These are phyloP conservation scores for Fopius arisanus DNA, from an alignment of 1,140 invertebrate genomes.

Conservation along the genomic window DNA sequence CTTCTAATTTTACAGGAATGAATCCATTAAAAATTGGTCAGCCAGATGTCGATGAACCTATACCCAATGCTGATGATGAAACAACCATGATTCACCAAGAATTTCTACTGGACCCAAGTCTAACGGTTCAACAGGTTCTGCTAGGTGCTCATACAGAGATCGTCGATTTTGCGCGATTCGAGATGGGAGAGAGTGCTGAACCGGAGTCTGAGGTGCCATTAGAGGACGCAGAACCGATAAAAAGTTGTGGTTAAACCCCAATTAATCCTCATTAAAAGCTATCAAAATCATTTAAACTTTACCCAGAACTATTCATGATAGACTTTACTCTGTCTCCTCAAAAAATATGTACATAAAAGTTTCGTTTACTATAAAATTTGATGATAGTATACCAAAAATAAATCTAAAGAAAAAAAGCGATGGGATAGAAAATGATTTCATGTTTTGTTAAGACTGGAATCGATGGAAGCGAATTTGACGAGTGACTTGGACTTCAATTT, in stretches of 20 bases:
- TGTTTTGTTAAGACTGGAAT: background rate
- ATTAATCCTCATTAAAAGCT: background rate
- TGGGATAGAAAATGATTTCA: background rate
- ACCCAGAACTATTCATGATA: background rate
- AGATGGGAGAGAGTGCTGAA: slow-evolving; percentile 76
- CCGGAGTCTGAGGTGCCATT: slow-evolving; percentile 66
- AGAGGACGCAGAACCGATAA: background rate
- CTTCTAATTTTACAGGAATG: slow-evolving; percentile 74
- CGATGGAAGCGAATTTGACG: background rate
- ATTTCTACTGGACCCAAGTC: slow-evolving; percentile 80
- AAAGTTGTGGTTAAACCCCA: slow-evolving; percentile 19
- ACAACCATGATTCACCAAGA: slow-evolving; percentile 83
- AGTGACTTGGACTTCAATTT: slow-evolving; percentile 19
- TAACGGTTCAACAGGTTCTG: slow-evolving; percentile 79
- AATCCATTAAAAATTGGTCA: slow-evolving; percentile 82
- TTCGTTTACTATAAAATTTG: background rate
- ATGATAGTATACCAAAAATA: background rate
- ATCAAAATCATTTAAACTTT: background rate
- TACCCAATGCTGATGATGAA: slow-evolving; percentile 74
- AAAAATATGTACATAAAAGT: slow-evolving; percentile 9
- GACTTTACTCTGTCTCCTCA: background rate
- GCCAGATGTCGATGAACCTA: slow-evolving; percentile 69
- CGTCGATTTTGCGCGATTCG: slow-evolving; percentile 85
- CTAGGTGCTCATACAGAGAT: slow-evolving; percentile 73
- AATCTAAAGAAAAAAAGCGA: background rate